Evolutionary conservation across 2,113 vertebrate genomes (phyloP).

Genomic region (Aegotheles bennettii): DNA sequence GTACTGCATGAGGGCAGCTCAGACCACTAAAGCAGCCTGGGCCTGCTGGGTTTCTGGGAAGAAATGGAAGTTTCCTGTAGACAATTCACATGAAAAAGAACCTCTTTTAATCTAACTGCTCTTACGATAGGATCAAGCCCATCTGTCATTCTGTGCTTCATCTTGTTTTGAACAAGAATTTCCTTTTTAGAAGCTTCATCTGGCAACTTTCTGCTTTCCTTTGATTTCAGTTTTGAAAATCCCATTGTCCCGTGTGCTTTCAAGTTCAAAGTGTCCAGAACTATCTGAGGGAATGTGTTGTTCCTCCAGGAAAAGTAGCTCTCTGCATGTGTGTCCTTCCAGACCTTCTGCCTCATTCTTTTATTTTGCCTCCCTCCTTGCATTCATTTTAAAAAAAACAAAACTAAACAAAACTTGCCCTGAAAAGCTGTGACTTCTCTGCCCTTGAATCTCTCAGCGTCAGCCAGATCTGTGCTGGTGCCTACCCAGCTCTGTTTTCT

Average conservation of each 20-base stretch:
- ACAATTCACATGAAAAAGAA: background rate
- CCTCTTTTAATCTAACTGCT: background rate
- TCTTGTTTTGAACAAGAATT: slow-evolving; percentile 3
- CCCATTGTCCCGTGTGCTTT: slow-evolving; percentile 41
- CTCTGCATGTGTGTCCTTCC: slow-evolving; percentile 37
- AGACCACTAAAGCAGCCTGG: background rate
- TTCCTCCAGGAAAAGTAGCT: slow-evolving; percentile 42
- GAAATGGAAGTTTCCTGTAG: background rate
- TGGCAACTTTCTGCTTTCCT: slow-evolving; percentile 44
- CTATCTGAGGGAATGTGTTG: slow-evolving; percentile 10
- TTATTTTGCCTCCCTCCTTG: slow-evolving; percentile 14
- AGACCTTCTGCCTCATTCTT: slow-evolving; percentile 13
- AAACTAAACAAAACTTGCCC: background rate
- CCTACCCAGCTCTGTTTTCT: slow-evolving; percentile 10
- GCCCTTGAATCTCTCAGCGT: background rate
- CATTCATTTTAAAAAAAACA: background rate
- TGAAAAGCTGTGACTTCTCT: background rate
- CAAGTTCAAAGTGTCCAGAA: slow-evolving; percentile 49
- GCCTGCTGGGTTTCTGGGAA: background rate
- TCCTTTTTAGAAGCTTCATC: slow-evolving; percentile 32
- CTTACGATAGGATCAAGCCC: background rate
- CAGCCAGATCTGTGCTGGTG: background rate
- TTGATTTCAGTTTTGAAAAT: slow-evolving; percentile 52
- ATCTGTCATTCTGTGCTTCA: slow-evolving; percentile 17
- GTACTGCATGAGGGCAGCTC: background rate